Percentiles rank a stretch among this genome's conserved stretches.
phyloP scores from a whole-genome alignment of 2,888 invertebrate genomes.

The Gryllus longicercus region DNA sequence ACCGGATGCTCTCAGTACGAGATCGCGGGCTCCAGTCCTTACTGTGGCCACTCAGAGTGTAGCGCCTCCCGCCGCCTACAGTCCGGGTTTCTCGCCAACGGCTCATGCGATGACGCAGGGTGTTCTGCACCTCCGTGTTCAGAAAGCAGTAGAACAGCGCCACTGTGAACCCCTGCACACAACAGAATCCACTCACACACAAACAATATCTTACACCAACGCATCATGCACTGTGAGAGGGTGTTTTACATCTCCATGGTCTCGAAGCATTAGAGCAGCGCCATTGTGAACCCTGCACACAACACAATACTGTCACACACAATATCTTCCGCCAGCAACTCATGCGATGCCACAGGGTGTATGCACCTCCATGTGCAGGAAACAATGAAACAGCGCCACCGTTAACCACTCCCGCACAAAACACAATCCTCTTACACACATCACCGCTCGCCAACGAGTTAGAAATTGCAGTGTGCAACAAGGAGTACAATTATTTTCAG shows the following conservation, averaged over 20 bases:
- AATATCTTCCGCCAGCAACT: conserved; percentile 66
- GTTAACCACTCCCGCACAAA: neutral
- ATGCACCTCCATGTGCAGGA: conserved; percentile 87
- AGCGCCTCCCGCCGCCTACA: conserved; percentile 59
- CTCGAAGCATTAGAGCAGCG: neutral
- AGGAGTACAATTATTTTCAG: too few relatives aligned
- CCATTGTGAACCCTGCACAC: too few relatives aligned
- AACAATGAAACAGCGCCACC: conserved; percentile 69
- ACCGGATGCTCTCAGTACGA: conserved; percentile 47
- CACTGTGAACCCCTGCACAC: conserved; percentile 76
- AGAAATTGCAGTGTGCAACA: too few relatives aligned
- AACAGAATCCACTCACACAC: neutral
- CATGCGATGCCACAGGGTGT: conserved; percentile 77
- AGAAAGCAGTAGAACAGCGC: conserved; percentile 90
- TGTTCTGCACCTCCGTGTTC: conserved; percentile 86
- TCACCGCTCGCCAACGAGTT: too few relatives aligned
- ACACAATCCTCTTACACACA: too few relatives aligned
- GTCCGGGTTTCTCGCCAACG: conserved; percentile 70
- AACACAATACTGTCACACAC: too few relatives aligned
- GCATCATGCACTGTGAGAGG: too few relatives aligned
- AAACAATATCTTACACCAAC: too few relatives aligned
- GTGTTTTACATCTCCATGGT: neutral
- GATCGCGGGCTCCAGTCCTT: conserved; percentile 70
- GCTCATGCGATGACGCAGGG: conserved; percentile 75
- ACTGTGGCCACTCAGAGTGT: conserved; percentile 65